Evolutionary conservation across 2,888 invertebrate species (phyloP).

Genomic region (Sympetrum striolatum): DNA sequence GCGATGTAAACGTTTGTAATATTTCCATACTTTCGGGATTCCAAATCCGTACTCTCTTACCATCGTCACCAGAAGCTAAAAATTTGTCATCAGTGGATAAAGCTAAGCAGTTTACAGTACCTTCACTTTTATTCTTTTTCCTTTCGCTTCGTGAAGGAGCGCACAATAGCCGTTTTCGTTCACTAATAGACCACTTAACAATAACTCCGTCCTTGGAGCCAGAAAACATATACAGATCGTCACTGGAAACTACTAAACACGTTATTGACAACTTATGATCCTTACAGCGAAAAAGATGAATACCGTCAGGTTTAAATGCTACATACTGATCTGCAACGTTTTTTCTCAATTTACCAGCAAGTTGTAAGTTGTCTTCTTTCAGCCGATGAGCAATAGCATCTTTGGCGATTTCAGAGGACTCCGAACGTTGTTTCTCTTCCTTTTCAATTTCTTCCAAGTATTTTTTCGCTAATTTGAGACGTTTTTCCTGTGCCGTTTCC

Average conservation of each 20-base stretch:
- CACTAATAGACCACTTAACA: constrained; percentile 69
- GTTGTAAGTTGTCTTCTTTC: constrained; percentile 84
- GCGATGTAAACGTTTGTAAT: constrained; percentile 81
- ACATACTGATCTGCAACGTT: constrained; percentile 73
- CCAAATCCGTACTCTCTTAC: constrained; percentile 81
- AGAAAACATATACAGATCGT: constrained; percentile 76
- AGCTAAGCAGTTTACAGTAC: constrained; percentile 61
- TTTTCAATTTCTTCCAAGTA: constrained; percentile 83
- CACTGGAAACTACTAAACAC: constrained; percentile 77
- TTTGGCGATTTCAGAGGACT: constrained; percentile 69
- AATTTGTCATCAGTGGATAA: constrained; percentile 82
- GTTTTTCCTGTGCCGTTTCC: constrained; percentile 90
- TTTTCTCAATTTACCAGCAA: constrained; percentile 79
- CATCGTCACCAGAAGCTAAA: constrained; percentile 75
- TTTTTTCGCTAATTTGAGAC: constrained; percentile 85
- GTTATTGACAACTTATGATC: constrained; percentile 83
- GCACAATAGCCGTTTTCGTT: constrained; percentile 62
- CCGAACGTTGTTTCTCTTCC: constrained; percentile 71
- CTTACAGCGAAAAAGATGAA: constrained; percentile 71
- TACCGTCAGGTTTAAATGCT: constrained; percentile 56
- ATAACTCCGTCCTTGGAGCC: constrained; percentile 89
- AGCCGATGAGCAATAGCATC: constrained; percentile 76
- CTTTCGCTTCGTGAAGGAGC: constrained; percentile 56
- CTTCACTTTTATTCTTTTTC: constrained; percentile 47
- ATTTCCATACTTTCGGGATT: constrained; percentile 77